A percentile compares a stretch with the other conserved stretches of the same genome.
Evolutionary conservation across 92 coral and sea anemone species (phyloP).

Genomic region (Pocillopora grandis): DNA sequence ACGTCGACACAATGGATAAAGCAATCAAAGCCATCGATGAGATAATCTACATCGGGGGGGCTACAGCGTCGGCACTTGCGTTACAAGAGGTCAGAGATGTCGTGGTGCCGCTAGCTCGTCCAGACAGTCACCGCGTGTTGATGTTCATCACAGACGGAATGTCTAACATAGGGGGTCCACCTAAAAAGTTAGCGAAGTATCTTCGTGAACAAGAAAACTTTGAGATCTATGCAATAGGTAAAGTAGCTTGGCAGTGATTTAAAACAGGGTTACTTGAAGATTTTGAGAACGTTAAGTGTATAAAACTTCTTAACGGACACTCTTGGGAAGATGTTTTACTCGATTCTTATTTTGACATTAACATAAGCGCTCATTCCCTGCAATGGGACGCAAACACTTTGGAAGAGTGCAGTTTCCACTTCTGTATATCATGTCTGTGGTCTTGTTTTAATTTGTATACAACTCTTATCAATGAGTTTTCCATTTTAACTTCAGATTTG

Average conservation of each 20-base stretch:
- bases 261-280: too few species aligned
- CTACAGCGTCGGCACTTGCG: slow-evolving; percentile 80
- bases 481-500: too few species aligned
- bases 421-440: too few species aligned
- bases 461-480: too few species aligned
- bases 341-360: too few species aligned
- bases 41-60: slow-evolving; percentile 79
- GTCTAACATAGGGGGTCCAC: slow-evolving; percentile 86
- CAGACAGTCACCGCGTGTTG: slow-evolving; percentile 61
- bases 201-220: slow-evolving; percentile 46
- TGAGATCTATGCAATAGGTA: slow-evolving; percentile 82
- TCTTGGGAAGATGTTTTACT: too few species aligned
- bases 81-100: slow-evolving; percentile 53
- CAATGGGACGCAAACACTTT: too few species aligned
- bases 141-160: slow-evolving; percentile 84
- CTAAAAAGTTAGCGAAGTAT: slow-evolving; percentile 54
- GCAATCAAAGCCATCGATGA: slow-evolving; percentile 59
- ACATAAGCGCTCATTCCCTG: too few species aligned
- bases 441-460: too few species aligned
- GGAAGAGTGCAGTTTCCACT: too few species aligned
- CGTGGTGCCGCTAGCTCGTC: slow-evolving; percentile 62
- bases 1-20: slow-evolving; percentile 37
- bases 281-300: too few species aligned
- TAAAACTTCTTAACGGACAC: too few species aligned
- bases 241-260: background rate